Evolutionary conservation across 2,113 vertebrate genomes (phyloP), one percentile per base, ranked within the genome.

Genomic region (Oxyruncus cristatus): DNA sequence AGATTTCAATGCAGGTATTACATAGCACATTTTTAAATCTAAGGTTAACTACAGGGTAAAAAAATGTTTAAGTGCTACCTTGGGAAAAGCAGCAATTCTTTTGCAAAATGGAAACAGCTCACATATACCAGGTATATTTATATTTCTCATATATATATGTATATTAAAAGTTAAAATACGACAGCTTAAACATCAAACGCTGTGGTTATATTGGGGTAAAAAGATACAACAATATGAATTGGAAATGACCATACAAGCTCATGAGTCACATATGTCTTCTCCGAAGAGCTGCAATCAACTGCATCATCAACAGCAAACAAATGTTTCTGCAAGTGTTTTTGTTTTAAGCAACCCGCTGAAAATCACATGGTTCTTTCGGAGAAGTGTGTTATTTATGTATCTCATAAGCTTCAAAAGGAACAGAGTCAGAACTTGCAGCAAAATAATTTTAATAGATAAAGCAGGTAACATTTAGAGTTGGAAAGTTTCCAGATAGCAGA

Each of bases 361-460:
- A 88, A 74, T 90, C 41, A 74, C 39, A 53, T 24, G 37, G 71
- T 41, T 88, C 79, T 71, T 92, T 78, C 0, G 0, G 71, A 92
- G 78, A 44, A 47, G 33, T 32, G 33, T 18, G 39, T 89, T 92
- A 95, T 97, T 95, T 95, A 95, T 81, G 70, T 74, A 80, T 63
- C 65, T 95, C 86, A 80, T 89, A 95, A 86, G 84, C 81, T 88
- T 95, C 91, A 95, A 95, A 94, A 87, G 73, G 66, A 95, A 78
- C 37, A n/a, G 59, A 95, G 46, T 77, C 72, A 71, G 76, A 94
- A 93, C 58, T 52, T 56, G 41, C 15, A 95, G 65, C 35, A 89
- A 78, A 80, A 66, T 75, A 39, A 78, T 68, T 78, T 37, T 65
- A 86, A 93, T 11, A 96, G 59, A 39, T 62, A 91, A 79, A 73